These are phyloP conservation scores for Lepus timidus DNA, from an alignment of 2,113 vertebrate genomes.

Conservation along the genomic window DNA sequence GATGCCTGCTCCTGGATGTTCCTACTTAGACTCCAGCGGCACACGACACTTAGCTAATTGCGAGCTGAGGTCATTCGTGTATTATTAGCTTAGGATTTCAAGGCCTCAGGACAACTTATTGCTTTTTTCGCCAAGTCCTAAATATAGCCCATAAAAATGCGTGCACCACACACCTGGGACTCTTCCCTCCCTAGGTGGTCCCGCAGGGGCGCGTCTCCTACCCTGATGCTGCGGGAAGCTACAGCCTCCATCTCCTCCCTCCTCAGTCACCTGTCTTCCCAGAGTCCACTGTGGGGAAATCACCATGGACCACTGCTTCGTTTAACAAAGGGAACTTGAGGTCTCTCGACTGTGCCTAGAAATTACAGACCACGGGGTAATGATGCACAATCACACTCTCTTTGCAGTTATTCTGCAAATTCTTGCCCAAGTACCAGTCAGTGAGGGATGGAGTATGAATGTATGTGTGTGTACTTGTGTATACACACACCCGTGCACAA, in stretches of 20 bases:
- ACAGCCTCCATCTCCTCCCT: background rate
- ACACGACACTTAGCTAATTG: conserved; percentile 55
- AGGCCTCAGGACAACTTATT: background rate
- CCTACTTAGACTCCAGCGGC: background rate
- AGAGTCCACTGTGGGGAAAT: background rate
- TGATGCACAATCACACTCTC: background rate
- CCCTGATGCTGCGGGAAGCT: background rate
- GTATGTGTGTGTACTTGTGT: background rate
- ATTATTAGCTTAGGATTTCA: conserved; percentile 14
- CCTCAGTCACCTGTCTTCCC: background rate
- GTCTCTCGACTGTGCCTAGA: background rate
- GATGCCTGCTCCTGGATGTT: background rate
- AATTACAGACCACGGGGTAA: background rate
- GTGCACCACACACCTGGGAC: background rate
- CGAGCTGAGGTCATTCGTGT: conserved; percentile 46
- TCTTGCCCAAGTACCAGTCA: background rate
- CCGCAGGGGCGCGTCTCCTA: background rate
- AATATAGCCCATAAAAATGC: background rate
- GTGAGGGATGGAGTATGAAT: too few relatives aligned
- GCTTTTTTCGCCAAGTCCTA: background rate
- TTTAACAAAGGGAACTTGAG: background rate
- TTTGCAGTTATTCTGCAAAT: conserved; percentile 32
- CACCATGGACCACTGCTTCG: background rate
- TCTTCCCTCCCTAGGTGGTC: background rate
- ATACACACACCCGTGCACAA: too few relatives aligned